Conservation (phyloP, 1,140 invertebrate genomes). For the Drosophila persimilis region DNA sequence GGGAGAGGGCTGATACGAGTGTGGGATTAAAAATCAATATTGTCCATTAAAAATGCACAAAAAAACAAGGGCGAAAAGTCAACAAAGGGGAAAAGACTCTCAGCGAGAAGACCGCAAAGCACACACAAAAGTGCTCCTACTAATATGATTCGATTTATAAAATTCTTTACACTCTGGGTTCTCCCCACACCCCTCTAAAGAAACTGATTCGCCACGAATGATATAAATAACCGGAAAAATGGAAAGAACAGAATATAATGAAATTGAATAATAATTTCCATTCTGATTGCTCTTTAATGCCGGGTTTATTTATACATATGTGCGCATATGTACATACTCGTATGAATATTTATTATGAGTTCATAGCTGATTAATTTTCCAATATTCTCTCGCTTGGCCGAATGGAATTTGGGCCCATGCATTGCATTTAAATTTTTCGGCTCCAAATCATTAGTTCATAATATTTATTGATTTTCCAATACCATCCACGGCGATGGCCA, state of each 20-base stretch:
- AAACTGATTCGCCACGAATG: not conserved
- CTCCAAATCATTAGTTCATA: slow-evolving; percentile 7
- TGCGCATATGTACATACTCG: not conserved
- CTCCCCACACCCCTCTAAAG: not conserved
- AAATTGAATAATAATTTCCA: slow-evolving; percentile 33
- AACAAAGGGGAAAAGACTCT: too few species aligned
- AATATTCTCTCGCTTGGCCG: slow-evolving; percentile 37
- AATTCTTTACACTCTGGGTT: slow-evolving; percentile 6
- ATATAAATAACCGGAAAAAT: not conserved
- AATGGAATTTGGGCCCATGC: slow-evolving; percentile 4
- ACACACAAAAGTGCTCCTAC: slow-evolving; percentile 11
- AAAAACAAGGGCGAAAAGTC: too few species aligned
- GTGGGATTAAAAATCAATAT: slow-evolving; percentile 29
- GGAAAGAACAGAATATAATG: not conserved
- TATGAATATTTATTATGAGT: slow-evolving; percentile 39
- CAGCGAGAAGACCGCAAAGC: slow-evolving; percentile 6
- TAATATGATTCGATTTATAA: slow-evolving; percentile 5
- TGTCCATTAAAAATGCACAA: slow-evolving; percentile 15
- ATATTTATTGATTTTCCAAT: slow-evolving; percentile 3
- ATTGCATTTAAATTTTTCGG: slow-evolving; percentile 34
- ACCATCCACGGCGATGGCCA: too few species aligned
- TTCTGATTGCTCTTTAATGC: slow-evolving; percentile 9
- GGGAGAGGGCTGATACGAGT: not conserved
- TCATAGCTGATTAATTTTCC: slow-evolving; percentile 45
- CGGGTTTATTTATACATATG: slow-evolving; percentile 5